Percentiles rank a stretch among this genome's conserved stretches.
These are phyloP conservation scores for Calephelis virginiensis DNA, from an alignment of 1,140 invertebrate species.

Conservation along the genomic window DNA sequence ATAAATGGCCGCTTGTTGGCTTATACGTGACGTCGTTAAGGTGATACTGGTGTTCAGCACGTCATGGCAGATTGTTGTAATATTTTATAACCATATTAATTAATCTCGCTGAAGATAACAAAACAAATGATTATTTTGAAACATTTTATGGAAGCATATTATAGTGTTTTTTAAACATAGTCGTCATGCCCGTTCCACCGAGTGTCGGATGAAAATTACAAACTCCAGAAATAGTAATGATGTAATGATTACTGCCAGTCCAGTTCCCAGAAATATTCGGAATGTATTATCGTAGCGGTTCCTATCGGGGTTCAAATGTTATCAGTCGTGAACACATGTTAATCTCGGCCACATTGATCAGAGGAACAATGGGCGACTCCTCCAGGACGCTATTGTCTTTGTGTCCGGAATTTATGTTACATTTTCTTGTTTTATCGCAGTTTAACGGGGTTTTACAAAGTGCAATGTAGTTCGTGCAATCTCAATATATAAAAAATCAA, in stretches of 20 bases:
- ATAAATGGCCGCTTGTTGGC: no score
- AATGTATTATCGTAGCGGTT: slow-evolving; percentile 6
- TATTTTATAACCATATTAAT: no score
- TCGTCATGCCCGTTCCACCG: no score
- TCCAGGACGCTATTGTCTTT: slow-evolving; percentile 29
- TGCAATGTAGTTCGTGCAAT: not conserved
- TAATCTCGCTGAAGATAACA: no score
- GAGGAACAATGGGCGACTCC: slow-evolving; percentile 28
- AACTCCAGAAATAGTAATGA: slow-evolving; percentile 1
- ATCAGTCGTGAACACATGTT: slow-evolving; percentile 29
- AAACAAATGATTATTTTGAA: no score
- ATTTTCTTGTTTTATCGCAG: slow-evolving; percentile 6
- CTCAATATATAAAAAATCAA: no score
- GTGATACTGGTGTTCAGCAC: no score
- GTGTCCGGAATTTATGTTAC: not conserved
- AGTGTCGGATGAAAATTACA: no score
- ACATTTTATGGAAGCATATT: no score
- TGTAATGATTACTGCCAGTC: not conserved
- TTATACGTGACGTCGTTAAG: no score
- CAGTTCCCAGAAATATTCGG: not conserved
- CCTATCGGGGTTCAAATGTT: slow-evolving; percentile 30
- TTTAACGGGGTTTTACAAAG: not conserved
- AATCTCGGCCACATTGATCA: slow-evolving; percentile 27
- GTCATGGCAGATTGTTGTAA: no score
- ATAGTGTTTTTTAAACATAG: no score